Percentiles rank a stretch among this genome's conserved stretches.
phyloP scores from a whole-genome alignment of 2,797 vertebrate genomes.

The Rhinatrema bivittatum region DNA sequence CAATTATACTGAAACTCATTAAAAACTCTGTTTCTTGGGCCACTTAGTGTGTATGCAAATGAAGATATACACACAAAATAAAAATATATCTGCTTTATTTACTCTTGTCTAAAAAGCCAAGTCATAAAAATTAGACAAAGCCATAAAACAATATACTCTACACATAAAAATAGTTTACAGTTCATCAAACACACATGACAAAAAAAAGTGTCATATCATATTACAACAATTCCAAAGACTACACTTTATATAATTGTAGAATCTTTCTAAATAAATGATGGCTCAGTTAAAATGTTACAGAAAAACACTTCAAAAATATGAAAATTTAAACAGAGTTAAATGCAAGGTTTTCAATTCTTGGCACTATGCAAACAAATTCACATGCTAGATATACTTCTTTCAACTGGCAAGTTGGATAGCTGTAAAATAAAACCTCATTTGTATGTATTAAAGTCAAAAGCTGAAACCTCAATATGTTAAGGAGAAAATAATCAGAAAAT shows the following conservation, averaged over 20 bases:
- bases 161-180: slow-evolving; percentile 38
- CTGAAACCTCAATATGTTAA: too few relatives aligned
- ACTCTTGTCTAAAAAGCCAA: slow-evolving; percentile 63
- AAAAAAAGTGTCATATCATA: slow-evolving; percentile 30
- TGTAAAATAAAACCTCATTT: too few relatives aligned
- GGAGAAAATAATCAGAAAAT: too few relatives aligned
- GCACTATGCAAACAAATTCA: slow-evolving; percentile 39
- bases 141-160: slow-evolving; percentile 52
- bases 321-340: slow-evolving; percentile 43
- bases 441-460: too few relatives aligned
- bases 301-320: slow-evolving; percentile 33
- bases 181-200: slow-evolving; percentile 31
- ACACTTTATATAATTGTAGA: slow-evolving; percentile 27
- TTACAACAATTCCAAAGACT: slow-evolving; percentile 37
- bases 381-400: slow-evolving; percentile 32
- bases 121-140: slow-evolving; percentile 64
- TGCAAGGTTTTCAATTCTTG: slow-evolving; percentile 21
- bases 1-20: too few relatives aligned
- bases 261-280: slow-evolving; percentile 45
- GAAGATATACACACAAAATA: slow-evolving; percentile 32
- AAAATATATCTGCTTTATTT: slow-evolving; percentile 68
- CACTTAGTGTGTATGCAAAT: slow-evolving; percentile 8
- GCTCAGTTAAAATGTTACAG: slow-evolving; percentile 48
- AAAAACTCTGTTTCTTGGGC: too few relatives aligned
- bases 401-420: slow-evolving; percentile 26